phyloP scores from a whole-genome alignment of 2,888 invertebrate genomes.

The Melikaiella ostensackeni region DNA sequence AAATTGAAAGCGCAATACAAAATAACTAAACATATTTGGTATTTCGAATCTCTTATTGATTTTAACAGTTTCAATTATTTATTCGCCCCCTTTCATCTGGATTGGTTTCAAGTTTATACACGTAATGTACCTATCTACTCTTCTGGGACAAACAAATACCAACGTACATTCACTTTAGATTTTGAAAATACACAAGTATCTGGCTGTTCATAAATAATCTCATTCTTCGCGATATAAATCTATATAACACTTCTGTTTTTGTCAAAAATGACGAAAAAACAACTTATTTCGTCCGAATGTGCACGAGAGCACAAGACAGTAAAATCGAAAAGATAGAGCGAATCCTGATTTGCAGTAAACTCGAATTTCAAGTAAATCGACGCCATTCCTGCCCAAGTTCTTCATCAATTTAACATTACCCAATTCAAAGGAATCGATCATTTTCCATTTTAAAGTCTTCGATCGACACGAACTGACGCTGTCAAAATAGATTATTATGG shows the following conservation, averaged over 20 bases:
- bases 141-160: slow-evolving; percentile 15
- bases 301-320: not conserved
- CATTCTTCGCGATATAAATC: slow-evolving; percentile 56
- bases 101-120: slow-evolving; percentile 23
- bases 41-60: slow-evolving; percentile 1
- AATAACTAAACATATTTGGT: not conserved
- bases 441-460: slow-evolving; percentile 63
- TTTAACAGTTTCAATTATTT: slow-evolving; percentile 9
- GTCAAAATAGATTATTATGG: slow-evolving; percentile 7
- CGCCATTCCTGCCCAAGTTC: not conserved
- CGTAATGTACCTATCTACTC: slow-evolving; percentile 24
- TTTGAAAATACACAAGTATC: slow-evolving; percentile 58
- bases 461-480: slow-evolving; percentile 46
- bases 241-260: slow-evolving; percentile 54
- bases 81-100: slow-evolving; percentile 27
- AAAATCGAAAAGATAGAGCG: slow-evolving; percentile 36
- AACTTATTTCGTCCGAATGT: slow-evolving; percentile 1
- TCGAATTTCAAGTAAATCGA: not conserved
- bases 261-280: slow-evolving; percentile 45
- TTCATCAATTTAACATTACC: not conserved
- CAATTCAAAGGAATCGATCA: slow-evolving; percentile 56
- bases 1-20: slow-evolving; percentile 6
- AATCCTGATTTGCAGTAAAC: not conserved
- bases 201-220: slow-evolving; percentile 52
- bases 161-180: slow-evolving; percentile 43